A percentile compares a stretch with the other conserved stretches of the same genome.
Conservation (phyloP, 2,113 vertebrate genomes). For the Laticauda laticaudata region DNA sequence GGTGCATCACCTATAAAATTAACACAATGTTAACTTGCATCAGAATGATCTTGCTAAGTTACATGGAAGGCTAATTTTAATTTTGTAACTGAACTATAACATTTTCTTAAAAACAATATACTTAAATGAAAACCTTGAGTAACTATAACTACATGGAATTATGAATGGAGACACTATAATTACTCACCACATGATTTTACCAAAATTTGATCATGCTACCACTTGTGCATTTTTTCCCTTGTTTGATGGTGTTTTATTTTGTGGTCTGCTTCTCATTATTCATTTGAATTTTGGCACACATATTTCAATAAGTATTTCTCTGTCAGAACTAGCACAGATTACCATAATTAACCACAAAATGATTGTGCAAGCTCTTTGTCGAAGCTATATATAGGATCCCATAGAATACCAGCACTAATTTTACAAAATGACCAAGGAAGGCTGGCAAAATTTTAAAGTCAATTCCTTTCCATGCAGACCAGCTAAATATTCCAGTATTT, state of each 20-base stretch:
- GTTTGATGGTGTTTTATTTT: slow-evolving; percentile 36
- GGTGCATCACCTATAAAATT: neutral
- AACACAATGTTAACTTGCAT: neutral
- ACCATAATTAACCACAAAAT: slow-evolving; percentile 68
- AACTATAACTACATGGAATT: slow-evolving; percentile 53
- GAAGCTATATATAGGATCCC: slow-evolving; percentile 68
- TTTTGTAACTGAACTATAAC: slow-evolving; percentile 60
- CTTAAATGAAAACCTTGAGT: slow-evolving; percentile 65
- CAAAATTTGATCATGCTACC: slow-evolving; percentile 35
- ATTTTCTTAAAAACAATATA: slow-evolving; percentile 45
- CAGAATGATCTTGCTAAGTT: slow-evolving; percentile 47
- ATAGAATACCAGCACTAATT: slow-evolving; percentile 64
- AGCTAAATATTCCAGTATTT: slow-evolving; percentile 23
- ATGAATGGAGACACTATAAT: slow-evolving; percentile 43
- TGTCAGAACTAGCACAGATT: slow-evolving; percentile 56
- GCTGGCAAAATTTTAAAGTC: slow-evolving; percentile 64
- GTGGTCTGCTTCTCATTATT: slow-evolving; percentile 62
- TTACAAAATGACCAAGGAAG: slow-evolving; percentile 56
- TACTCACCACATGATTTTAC: slow-evolving; percentile 46
- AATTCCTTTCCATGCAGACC: slow-evolving; percentile 48
- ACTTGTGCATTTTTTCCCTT: neutral
- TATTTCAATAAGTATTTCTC: slow-evolving; percentile 48
- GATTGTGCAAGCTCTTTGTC: slow-evolving; percentile 66
- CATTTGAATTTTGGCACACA: slow-evolving; percentile 41
- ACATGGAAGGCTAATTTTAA: slow-evolving; percentile 49